Conservation (phyloP, 2,888 invertebrate species). For the Caenorhabditis sp. region DNA sequence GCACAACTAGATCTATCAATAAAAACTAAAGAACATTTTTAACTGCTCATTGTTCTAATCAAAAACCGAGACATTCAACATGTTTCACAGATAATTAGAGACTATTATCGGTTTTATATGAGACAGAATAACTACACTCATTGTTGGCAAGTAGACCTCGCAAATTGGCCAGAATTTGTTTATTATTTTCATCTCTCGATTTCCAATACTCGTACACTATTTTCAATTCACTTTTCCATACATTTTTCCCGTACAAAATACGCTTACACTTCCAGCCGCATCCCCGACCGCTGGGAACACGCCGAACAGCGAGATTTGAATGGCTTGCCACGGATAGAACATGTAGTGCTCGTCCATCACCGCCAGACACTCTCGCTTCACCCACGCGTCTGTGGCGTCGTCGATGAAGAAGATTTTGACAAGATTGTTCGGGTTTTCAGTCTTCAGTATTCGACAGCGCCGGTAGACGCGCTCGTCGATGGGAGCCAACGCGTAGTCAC, state of each 20-base stretch:
- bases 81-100: no score
- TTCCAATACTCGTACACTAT: no score
- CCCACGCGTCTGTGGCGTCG: conserved; percentile 57
- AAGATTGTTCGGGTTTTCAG: not conserved
- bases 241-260: no score
- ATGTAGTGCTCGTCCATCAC: conserved; percentile 50
- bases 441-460: conserved; percentile 60
- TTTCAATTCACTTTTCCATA: no score
- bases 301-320: conserved; percentile 63
- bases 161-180: conserved; percentile 3
- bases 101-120: no score
- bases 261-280: not conserved
- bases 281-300: conserved; percentile 32
- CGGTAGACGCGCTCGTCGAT: conserved; percentile 57
- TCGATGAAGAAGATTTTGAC: conserved; percentile 69
- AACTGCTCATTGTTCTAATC: no score
- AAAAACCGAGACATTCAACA: no score
- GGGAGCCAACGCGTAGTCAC: conserved; percentile 68
- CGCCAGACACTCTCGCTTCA: conserved; percentile 49
- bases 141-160: not conserved
- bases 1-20: no score
- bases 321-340: conserved; percentile 72
- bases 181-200: not conserved
- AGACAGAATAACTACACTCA: no score
- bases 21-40: no score